Percentiles rank a stretch among this genome's conserved stretches.
Conservation (phyloP, 2,113 vertebrate species). For the Nibea coibor region DNA sequence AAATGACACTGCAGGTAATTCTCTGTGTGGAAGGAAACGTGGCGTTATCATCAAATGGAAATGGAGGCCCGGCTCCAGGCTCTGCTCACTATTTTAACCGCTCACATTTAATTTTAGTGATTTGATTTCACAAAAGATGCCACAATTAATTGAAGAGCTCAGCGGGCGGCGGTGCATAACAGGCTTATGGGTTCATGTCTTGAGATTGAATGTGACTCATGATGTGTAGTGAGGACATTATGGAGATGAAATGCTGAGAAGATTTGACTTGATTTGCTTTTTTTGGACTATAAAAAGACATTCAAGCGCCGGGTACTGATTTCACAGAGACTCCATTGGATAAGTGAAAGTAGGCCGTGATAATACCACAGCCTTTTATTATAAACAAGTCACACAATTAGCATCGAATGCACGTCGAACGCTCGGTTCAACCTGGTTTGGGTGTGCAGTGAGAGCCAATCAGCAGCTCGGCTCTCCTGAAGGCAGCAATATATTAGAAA, state of each 20-base stretch:
- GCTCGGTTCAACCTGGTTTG: neutral
- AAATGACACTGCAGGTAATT: constrained; percentile 69
- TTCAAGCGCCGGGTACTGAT: neutral
- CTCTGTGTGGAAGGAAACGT: constrained; percentile 34
- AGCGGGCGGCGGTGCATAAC: constrained; percentile 45
- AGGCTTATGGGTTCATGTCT: constrained; percentile 52
- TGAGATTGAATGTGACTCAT: constrained; percentile 54
- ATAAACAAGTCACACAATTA: neutral
- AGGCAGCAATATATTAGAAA: constrained; percentile 29
- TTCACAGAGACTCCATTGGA: neutral
- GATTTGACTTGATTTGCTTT: constrained; percentile 8
- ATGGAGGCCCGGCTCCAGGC: neutral
- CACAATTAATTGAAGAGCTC: constrained; percentile 59
- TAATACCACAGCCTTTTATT: neutral
- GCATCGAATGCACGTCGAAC: neutral
- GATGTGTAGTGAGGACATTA: constrained; percentile 38
- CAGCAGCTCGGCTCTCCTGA: constrained; percentile 22
- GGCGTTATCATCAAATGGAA: constrained; percentile 9
- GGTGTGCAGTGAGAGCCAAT: constrained; percentile 11
- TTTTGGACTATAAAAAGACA: neutral
- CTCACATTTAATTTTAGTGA: constrained; percentile 54
- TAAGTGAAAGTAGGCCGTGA: neutral
- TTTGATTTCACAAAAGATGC: constrained; percentile 63
- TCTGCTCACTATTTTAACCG: constrained; percentile 29
- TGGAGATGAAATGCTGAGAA: constrained; percentile 31